A percentile compares a stretch with the other conserved stretches of the same genome.
Evolutionary conservation across 1,140 invertebrate genomes (phyloP).

Genomic region (Monochamus saltuarius): DNA sequence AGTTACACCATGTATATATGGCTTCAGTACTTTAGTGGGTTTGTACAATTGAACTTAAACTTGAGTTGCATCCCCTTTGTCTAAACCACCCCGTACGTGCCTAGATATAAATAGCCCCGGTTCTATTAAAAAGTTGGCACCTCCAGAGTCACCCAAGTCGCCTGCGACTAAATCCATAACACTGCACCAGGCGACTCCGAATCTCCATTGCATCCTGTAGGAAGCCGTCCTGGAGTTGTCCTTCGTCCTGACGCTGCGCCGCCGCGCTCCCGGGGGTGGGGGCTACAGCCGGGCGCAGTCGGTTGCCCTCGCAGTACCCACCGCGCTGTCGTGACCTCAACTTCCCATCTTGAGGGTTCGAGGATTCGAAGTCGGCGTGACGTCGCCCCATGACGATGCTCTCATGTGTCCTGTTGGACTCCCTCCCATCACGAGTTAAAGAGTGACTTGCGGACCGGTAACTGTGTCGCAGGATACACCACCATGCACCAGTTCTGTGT

Average conservation of each 20-base stretch:
- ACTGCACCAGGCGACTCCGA: slow-evolving; percentile 13
- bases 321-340: slow-evolving; percentile 27
- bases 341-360: slow-evolving; percentile 13
- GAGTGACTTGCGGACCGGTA: not conserved
- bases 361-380: slow-evolving; percentile 9
- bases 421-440: not conserved
- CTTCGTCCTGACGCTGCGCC: slow-evolving; percentile 26
- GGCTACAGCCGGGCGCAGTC: slow-evolving; percentile 44
- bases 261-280: slow-evolving; percentile 18
- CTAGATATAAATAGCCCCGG: no score
- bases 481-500: not conserved
- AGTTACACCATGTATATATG: no score
- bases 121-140: no score
- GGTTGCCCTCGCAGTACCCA: slow-evolving; percentile 35
- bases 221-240: slow-evolving; percentile 15
- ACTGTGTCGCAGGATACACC: not conserved
- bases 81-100: no score
- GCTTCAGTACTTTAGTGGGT: no score
- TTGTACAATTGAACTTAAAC: no score
- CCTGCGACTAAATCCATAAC: slow-evolving; percentile 3
- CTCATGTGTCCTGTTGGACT: not conserved
- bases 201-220: slow-evolving; percentile 16
- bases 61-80: no score
- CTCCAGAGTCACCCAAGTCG: no score
- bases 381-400: not conserved